A percentile compares a stretch with the other conserved stretches of the same genome.
phyloP scores from a whole-genome alignment of 2,888 invertebrate genomes.

The Cheilosia soror region DNA sequence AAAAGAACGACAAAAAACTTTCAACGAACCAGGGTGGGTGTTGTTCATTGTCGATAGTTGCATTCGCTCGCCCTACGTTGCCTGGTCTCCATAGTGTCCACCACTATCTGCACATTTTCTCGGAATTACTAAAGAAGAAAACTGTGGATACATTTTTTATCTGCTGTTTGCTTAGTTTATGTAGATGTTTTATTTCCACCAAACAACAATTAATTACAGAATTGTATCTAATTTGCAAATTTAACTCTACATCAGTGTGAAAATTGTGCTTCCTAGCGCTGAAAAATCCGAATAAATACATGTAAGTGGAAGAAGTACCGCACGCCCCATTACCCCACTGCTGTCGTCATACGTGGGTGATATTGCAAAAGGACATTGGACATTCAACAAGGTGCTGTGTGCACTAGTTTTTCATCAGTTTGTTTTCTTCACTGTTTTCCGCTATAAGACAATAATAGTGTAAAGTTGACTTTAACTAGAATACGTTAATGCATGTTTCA shows the following conservation, averaged over 20 bases:
- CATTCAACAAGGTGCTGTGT: slow-evolving; percentile 79
- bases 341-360: slow-evolving; percentile 64
- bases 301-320: slow-evolving; percentile 46
- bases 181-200: background rate
- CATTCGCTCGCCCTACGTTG: slow-evolving; percentile 60
- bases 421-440: slow-evolving; percentile 1
- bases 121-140: slow-evolving; percentile 40
- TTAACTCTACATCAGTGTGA: background rate
- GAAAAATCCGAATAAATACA: slow-evolving; percentile 29
- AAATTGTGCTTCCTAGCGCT: slow-evolving; percentile 24
- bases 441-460: slow-evolving; percentile 4
- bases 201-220: background rate
- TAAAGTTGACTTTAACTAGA: slow-evolving; percentile 7
- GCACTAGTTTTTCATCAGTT: slow-evolving; percentile 51
- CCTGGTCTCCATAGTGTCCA: slow-evolving; percentile 33
- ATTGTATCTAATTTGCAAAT: background rate
- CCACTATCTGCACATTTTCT: slow-evolving; percentile 18
- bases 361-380: slow-evolving; percentile 70
- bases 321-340: slow-evolving; percentile 53
- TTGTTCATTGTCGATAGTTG: slow-evolving; percentile 65
- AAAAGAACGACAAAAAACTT: slow-evolving; percentile 41
- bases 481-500: slow-evolving; percentile 20
- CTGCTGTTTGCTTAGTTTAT: slow-evolving; percentile 44
- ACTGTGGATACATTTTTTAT: slow-evolving; percentile 66
- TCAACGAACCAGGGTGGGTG: slow-evolving; percentile 60